Conservation (phyloP, 2,888 invertebrate species). For the Sympetrum striolatum region DNA sequence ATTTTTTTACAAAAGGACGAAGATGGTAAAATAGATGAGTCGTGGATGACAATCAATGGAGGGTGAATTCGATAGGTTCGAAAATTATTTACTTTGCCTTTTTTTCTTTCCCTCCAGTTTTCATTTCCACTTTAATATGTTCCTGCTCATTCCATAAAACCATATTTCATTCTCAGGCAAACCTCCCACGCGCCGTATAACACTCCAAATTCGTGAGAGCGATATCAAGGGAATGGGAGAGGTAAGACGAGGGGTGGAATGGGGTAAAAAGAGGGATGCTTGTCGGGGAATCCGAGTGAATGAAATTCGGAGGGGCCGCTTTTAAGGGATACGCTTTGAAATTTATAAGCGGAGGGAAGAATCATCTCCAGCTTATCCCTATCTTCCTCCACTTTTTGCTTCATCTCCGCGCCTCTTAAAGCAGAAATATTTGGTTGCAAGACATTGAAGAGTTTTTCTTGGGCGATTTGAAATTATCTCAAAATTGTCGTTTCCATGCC, state of each 20-base stretch:
- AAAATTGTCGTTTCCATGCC: background rate
- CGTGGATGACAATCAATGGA: too few species aligned
- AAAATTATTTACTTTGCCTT: too few species aligned
- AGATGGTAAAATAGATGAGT: too few species aligned
- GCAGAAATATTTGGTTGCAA: background rate
- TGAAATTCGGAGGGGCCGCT: background rate
- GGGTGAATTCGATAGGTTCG: too few species aligned
- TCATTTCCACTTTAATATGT: too few species aligned
- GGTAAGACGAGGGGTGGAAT: background rate
- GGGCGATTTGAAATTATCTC: background rate
- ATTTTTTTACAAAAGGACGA: too few species aligned
- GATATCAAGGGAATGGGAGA: background rate
- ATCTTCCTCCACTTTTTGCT: background rate
- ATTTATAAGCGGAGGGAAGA: background rate
- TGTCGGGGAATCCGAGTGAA: background rate
- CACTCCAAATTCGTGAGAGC: too few species aligned
- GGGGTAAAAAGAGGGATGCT: background rate
- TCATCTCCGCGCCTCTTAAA: background rate
- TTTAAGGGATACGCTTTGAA: background rate
- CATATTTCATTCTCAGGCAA: too few species aligned
- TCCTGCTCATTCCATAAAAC: too few species aligned
- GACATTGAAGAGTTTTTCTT: background rate
- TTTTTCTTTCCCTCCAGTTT: too few species aligned
- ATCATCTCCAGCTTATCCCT: background rate
- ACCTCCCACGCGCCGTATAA: too few species aligned